Conservation (phyloP, 2,113 vertebrate species). For the Arothron firmamentum region DNA sequence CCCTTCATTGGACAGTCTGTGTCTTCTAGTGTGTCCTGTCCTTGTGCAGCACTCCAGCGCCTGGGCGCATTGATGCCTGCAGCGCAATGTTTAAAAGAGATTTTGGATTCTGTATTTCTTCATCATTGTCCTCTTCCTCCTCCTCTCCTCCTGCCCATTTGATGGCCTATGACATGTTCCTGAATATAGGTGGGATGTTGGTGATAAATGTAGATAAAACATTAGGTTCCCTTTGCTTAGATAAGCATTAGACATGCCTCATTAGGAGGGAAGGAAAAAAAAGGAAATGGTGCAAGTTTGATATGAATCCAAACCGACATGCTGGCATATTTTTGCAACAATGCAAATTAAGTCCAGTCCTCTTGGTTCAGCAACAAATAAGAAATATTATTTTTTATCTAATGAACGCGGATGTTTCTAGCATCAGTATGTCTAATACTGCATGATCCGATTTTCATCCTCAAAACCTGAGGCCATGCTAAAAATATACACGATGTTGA, state of each 20-base stretch:
- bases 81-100: slow-evolving; percentile 49
- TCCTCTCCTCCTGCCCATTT: slow-evolving; percentile 21
- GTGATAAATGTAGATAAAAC: slow-evolving; percentile 63
- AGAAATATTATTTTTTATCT: slow-evolving; percentile 67
- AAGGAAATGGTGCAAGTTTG: slow-evolving; percentile 33
- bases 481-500: slow-evolving; percentile 10
- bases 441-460: slow-evolving; percentile 39
- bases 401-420: slow-evolving; percentile 41
- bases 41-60: slow-evolving; percentile 54
- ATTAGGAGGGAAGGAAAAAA: slow-evolving; percentile 38
- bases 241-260: slow-evolving; percentile 62
- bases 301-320: slow-evolving; percentile 51
- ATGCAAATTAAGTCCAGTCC: no score
- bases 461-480: slow-evolving; percentile 40
- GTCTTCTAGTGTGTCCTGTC: slow-evolving; percentile 60
- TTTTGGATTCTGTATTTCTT: slow-evolving; percentile 24
- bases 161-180: slow-evolving; percentile 42
- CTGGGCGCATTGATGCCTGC: slow-evolving; percentile 44
- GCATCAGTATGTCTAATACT: slow-evolving; percentile 46
- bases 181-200: slow-evolving; percentile 67
- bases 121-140: background rate
- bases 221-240: slow-evolving; percentile 67
- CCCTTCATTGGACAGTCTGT: slow-evolving; percentile 57
- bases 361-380: no score
- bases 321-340: slow-evolving; percentile 34